Percentiles rank a stretch among this genome's conserved stretches.
phyloP scores from a whole-genome alignment of 2,888 invertebrate species.

The Limnephilus lunatus region DNA sequence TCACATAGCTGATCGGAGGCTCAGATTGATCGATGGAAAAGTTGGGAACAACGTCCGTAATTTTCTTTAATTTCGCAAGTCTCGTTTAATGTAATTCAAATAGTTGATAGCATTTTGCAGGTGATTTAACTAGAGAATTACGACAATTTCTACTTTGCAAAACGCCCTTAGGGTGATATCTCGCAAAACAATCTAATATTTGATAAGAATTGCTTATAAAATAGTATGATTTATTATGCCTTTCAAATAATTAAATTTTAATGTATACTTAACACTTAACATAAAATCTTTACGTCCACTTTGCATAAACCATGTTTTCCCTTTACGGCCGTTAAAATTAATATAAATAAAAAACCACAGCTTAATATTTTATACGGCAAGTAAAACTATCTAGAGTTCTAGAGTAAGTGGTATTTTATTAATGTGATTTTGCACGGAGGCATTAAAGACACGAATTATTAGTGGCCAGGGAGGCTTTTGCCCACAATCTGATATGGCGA shows the following conservation, averaged over 20 bases:
- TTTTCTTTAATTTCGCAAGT: too few relatives aligned
- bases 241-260: background rate
- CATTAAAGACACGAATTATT: conserved; percentile 33
- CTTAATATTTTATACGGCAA: background rate
- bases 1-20: too few relatives aligned
- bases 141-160: background rate
- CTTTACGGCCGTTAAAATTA: background rate
- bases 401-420: background rate
- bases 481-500: conserved; percentile 15
- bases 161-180: background rate
- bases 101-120: too few relatives aligned
- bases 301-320: background rate
- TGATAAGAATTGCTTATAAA: background rate
- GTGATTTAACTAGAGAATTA: background rate
- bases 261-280: background rate
- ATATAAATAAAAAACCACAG: background rate
- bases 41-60: too few relatives aligned
- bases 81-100: too few relatives aligned
- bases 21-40: too few relatives aligned
- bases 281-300: background rate
- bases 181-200: too few relatives aligned
- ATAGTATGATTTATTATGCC: background rate
- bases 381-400: background rate
- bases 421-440: conserved; percentile 1
- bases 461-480: background rate